Conservation (phyloP, 2,113 vertebrate genomes). For the Phycodurus eques region DNA sequence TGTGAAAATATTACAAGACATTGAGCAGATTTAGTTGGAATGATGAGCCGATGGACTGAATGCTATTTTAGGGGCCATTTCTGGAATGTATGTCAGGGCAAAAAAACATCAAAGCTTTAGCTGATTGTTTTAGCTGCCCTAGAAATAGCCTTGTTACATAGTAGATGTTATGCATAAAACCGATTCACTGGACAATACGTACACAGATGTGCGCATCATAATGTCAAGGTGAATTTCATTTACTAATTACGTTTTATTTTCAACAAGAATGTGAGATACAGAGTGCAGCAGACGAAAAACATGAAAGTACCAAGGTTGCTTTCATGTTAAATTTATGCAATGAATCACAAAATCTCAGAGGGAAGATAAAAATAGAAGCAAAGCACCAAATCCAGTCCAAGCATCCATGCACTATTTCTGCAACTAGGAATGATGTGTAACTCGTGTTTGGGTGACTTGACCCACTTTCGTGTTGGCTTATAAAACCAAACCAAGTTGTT, state of each 20-base stretch:
- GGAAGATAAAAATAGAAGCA: not conserved
- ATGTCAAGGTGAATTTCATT: conserved; percentile 29
- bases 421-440: not conserved
- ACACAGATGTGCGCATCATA: conserved; percentile 28
- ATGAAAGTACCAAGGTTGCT: not conserved
- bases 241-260: conserved; percentile 39
- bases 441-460: not conserved
- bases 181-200: not conserved
- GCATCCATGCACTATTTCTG: not conserved
- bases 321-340: not conserved
- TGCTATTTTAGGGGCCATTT: not conserved
- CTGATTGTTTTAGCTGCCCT: not conserved
- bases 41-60: not conserved
- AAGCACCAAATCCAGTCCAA: not conserved
- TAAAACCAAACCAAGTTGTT: not conserved
- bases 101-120: not conserved
- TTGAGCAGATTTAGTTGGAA: not conserved
- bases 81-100: not conserved
- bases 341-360: not conserved
- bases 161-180: conserved; percentile 13
- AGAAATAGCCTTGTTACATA: conserved; percentile 16
- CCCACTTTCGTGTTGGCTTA: not conserved
- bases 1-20: not conserved
- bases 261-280: conserved; percentile 7
- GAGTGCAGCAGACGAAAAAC: not conserved